Evolutionary conservation across 2,113 vertebrate species (phyloP), one percentile per base, ranked within the genome.

Genomic region (Formicarius rufipectus): DNA sequence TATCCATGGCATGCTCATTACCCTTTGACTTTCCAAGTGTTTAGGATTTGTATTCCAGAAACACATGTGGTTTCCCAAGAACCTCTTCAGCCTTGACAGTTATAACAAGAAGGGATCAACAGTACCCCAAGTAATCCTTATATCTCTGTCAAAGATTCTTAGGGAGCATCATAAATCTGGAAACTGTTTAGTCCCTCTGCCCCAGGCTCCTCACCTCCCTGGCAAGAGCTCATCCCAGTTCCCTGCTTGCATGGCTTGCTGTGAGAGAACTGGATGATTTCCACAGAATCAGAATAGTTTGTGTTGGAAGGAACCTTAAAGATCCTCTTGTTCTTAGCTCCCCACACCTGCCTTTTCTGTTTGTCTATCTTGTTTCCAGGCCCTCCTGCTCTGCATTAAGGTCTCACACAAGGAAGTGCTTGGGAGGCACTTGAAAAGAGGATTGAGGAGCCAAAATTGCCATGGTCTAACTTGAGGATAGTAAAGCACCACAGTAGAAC

Each of bases 61-160:
- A 60, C 31, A 83, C 12, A 7, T 1, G 14, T 72, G 49, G 37
- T 40, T n/a, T 88, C 63, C 55, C 64, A 78, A 74, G 55, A 76
- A 92, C 24, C 30, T 37, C 60, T 47, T 67, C 80, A 78, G 44
- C 55, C 47, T 53, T 52, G 69, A 72, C 60, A 84, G 28, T 1
- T 44, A n/a, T 64, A 94, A 94, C 58, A 91, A 92, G 73, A 60
- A 87, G 31, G 56, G 77, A 91, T 91, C 94, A 76, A 23, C 12
- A 37, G 60, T 11, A 45, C 22, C 56, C 60, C 12, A 25, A 23
- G 33, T 27, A 52, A 73, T 56, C 52, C 44, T 44, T n/a, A 15
- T 1, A 40, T 30, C 14, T 84, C 73, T 62, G 39, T 62, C 72
- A 89, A 42, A 81, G 58, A 56, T 71, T 84, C 68, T 60, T 76